Conservation (phyloP, 2,888 invertebrate species). For the Hypomecis punctinalis region DNA sequence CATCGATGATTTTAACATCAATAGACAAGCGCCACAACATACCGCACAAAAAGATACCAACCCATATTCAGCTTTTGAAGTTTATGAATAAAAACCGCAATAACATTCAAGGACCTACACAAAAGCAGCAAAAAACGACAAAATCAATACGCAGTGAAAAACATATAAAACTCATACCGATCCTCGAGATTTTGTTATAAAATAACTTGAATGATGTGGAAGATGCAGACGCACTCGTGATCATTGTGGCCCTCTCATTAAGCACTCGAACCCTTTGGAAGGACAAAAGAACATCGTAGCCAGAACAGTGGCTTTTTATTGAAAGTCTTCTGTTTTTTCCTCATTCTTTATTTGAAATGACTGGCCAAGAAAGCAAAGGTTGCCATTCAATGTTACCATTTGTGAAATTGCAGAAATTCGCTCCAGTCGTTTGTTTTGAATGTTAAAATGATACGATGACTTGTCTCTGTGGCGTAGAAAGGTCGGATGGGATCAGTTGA, state of each 20-base stretch:
- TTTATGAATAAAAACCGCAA: slow-evolving; percentile 25
- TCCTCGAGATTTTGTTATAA: slow-evolving; percentile 36
- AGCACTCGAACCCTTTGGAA: slow-evolving; percentile 67
- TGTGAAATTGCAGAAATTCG: slow-evolving; percentile 13
- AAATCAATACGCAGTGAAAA: slow-evolving; percentile 40
- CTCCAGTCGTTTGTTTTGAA: background rate
- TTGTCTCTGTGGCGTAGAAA: background rate
- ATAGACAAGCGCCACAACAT: background rate
- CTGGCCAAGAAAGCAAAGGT: slow-evolving; percentile 32
- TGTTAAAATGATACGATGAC: background rate
- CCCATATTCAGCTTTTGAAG: slow-evolving; percentile 4
- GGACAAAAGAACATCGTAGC: slow-evolving; percentile 29
- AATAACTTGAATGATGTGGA: slow-evolving; percentile 35
- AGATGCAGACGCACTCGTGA: slow-evolving; percentile 33
- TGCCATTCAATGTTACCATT: slow-evolving; percentile 15
- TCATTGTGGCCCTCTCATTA: slow-evolving; percentile 65
- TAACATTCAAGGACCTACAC: slow-evolving; percentile 33
- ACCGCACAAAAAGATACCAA: background rate
- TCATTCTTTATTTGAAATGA: slow-evolving; percentile 40
- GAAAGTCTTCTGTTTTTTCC: slow-evolving; percentile 31
- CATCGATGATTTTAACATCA: no score
- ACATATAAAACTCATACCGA: slow-evolving; percentile 28
- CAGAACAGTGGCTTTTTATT: slow-evolving; percentile 41
- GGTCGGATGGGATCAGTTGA: background rate
- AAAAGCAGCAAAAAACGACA: slow-evolving; percentile 40